Base-by-base conservation (phyloP, 2,888 invertebrate species). In the Pardosa pseudoannulata region DNA sequence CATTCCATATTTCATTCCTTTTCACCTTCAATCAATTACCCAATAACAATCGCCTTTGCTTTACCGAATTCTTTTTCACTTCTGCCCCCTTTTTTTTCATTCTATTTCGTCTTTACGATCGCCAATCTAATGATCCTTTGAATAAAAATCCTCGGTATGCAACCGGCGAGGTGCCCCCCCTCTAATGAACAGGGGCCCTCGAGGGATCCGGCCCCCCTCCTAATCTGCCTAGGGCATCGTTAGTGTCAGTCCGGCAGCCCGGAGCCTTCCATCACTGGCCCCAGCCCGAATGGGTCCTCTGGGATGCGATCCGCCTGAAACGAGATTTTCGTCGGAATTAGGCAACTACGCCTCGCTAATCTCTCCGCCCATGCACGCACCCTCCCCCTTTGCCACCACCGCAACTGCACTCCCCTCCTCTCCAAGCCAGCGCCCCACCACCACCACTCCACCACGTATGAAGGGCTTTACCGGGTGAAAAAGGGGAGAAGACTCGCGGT, bases 271-370 rank as follows among this genome's bases (percentile, higher is more conserved):
- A 83, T 83, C 82, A 76, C 75, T 29, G n/a, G 46, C 7, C 65
- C 64, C 71, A 9, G 3, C 46, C 31, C 71, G 82, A 82, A 75
- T 70, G 82, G 70, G 64, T 36, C 76, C 50, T n/a, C 27, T 27
- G 82, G 71, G 46, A 64, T 11, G 9, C 32, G 29, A 39, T 32
- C 27, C 74, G 28, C 71, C 28, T 16, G 65, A 83, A 83, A 76
- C 76, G 76, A 76, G 82, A 56, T 83, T 83, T 83, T 83, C 76
- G 82, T 65, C 82, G 71, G 70, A 83, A 83, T 83, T 83, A 83
- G 71, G 71, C 82, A 83, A 83, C 76, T 76, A 28, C 62, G 32
- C 67, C 65, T 72, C 82, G 71, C 71, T 74, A 74, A 74, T 74
- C 74, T 74, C 74, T 64, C 39, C 23, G 16, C 46, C 5, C 36